These are phyloP conservation scores for Taurulus bubalis DNA, from an alignment of 2,113 vertebrate genomes.

Conservation along the genomic window DNA sequence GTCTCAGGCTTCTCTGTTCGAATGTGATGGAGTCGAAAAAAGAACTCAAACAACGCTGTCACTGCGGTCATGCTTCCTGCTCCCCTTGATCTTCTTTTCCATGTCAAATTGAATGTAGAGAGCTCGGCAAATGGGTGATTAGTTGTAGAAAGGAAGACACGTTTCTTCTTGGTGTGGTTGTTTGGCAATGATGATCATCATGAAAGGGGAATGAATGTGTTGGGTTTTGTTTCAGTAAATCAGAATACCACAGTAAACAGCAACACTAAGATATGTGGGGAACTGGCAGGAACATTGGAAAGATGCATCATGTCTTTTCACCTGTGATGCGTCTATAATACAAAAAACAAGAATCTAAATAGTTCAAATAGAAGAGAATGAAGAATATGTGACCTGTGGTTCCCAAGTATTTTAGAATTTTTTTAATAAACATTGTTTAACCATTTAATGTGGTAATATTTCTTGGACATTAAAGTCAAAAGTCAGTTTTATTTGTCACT, in stretches of 20 bases:
- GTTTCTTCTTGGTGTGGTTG: background rate
- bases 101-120: constrained; percentile 23
- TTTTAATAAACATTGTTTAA: background rate
- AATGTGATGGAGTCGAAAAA: constrained; percentile 12
- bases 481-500: too few relatives aligned
- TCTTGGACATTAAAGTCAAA: background rate
- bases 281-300: background rate
- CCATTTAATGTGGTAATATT: background rate
- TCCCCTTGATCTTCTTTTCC: constrained; percentile 34
- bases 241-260: background rate
- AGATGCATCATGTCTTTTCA: background rate
- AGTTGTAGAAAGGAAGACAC: constrained; percentile 2
- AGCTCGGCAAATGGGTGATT: constrained; percentile 18
- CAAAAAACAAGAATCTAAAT: background rate
- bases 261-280: background rate
- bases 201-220: background rate
- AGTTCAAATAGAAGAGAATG: too few relatives aligned
- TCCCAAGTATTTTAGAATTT: background rate
- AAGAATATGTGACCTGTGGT: background rate
- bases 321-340: background rate
- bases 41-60: constrained; percentile 22
- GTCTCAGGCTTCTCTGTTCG: background rate
- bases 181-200: background rate
- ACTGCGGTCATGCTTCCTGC: constrained; percentile 20
- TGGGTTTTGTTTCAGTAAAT: background rate